These are phyloP conservation scores for Patagioenas fasciata DNA, from an alignment of 2,113 vertebrate species.

Conservation along the genomic window DNA sequence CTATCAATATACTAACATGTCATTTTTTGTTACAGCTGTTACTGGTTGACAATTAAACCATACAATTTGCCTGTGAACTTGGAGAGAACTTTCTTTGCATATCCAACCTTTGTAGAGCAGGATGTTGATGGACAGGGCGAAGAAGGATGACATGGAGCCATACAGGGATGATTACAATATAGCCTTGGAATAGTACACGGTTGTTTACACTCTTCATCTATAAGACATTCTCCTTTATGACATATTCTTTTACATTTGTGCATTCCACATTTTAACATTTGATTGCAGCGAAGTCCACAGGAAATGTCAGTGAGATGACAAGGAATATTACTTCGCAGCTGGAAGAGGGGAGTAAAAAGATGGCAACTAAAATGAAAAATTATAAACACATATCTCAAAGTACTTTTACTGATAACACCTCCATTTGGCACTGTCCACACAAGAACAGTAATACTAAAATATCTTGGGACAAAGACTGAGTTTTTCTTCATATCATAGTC, in stretches of 20 bases:
- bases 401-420: background rate
- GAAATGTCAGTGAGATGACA: conserved; percentile 97
- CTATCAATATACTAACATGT: background rate
- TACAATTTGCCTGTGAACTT: background rate
- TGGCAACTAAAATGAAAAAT: background rate
- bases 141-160: conserved; percentile 87
- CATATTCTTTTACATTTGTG: conserved; percentile 94
- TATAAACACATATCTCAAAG: background rate
- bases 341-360: conserved; percentile 10
- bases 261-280: conserved; percentile 85
- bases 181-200: conserved; percentile 82
- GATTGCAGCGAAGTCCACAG: conserved; percentile 90
- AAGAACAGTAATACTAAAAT: background rate
- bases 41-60: background rate
- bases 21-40: background rate
- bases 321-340: conserved; percentile 96
- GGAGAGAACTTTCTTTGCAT: background rate
- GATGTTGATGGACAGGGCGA: conserved; percentile 81
- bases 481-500: background rate
- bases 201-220: conserved; percentile 87
- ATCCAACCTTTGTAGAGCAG: conserved; percentile 88
- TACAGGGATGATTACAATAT: conserved; percentile 91
- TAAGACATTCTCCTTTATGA: conserved; percentile 90
- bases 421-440: background rate
- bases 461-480: background rate